phyloP scores from a whole-genome alignment of 2,797 vertebrate species.

The Brachyalestes nurse region DNA sequence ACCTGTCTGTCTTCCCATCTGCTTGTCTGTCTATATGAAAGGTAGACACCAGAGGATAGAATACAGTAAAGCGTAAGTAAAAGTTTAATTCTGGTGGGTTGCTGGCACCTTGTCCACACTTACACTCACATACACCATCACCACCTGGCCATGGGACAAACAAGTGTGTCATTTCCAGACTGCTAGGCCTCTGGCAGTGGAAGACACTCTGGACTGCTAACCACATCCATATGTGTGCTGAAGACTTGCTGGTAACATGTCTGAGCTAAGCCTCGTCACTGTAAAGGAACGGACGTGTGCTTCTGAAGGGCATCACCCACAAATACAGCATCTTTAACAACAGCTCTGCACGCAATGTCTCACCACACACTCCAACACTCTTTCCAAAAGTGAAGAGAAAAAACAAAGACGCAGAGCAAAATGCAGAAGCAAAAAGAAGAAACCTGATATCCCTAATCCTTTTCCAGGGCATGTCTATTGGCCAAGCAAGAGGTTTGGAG shows the following conservation, averaged over 20 bases:
- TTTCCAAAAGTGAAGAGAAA: slow-evolving; percentile 14
- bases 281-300: slow-evolving; percentile 42
- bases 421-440: neutral
- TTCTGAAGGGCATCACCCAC: slow-evolving; percentile 41
- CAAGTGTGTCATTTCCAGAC: slow-evolving; percentile 68
- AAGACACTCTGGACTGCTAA: slow-evolving; percentile 57
- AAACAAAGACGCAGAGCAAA: slow-evolving; percentile 35
- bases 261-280: slow-evolving; percentile 33
- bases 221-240: slow-evolving; percentile 62
- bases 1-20: neutral
- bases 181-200: slow-evolving; percentile 55
- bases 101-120: neutral
- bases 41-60: neutral
- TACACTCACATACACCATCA: slow-evolving; percentile 17
- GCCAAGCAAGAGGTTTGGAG: slow-evolving; percentile 20
- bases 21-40: neutral
- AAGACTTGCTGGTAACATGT: slow-evolving; percentile 51
- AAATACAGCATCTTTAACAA: slow-evolving; percentile 51
- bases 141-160: slow-evolving; percentile 64
- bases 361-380: slow-evolving; percentile 1
- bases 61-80: neutral
- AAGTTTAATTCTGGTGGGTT: neutral
- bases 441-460: slow-evolving; percentile 4
- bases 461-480: slow-evolving; percentile 31
- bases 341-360: slow-evolving; percentile 42